A percentile compares a stretch with the other conserved stretches of the same genome.
These are phyloP conservation scores for Anolis apletophallus DNA, from an alignment of 2,797 vertebrate genomes.

Conservation along the genomic window DNA sequence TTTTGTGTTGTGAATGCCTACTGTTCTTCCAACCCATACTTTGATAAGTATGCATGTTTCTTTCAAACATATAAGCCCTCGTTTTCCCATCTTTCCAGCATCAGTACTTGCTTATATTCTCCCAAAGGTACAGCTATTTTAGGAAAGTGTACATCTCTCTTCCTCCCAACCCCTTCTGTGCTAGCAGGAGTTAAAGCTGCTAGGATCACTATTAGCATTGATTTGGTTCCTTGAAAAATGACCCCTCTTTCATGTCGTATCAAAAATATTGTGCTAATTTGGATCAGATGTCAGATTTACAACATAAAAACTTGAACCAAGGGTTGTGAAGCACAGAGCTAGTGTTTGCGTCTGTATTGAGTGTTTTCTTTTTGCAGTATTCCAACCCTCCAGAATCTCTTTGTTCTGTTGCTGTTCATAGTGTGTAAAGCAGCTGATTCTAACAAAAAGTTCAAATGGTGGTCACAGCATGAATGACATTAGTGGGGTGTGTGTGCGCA, in stretches of 20 bases:
- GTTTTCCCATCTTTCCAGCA: conserved; percentile 45
- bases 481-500: not conserved
- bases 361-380: conserved; percentile 57
- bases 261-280: conserved; percentile 19
- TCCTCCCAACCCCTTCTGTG: not conserved
- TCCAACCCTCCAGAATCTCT: conserved; percentile 20
- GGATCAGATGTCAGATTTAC: not conserved
- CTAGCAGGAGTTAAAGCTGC: not conserved
- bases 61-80: conserved; percentile 65
- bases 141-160: not conserved
- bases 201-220: conserved; percentile 39
- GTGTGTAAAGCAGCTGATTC: conserved; percentile 53
- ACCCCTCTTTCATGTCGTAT: conserved; percentile 17
- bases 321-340: not conserved
- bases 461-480: conserved; percentile 63
- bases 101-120: conserved; percentile 48
- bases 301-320: conserved; percentile 2
- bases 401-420: conserved; percentile 26
- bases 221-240: conserved; percentile 41
- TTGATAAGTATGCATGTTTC: conserved; percentile 43
- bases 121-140: conserved; percentile 44
- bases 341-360: conserved; percentile 64
- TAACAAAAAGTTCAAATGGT: conserved; percentile 72
- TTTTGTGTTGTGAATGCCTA: conserved; percentile 47
- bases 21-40: conserved; percentile 60